Evolutionary conservation across 2,113 vertebrate species (phyloP), one percentile per base, ranked within the genome.

Genomic region (Mirounga angustirostris): DNA sequence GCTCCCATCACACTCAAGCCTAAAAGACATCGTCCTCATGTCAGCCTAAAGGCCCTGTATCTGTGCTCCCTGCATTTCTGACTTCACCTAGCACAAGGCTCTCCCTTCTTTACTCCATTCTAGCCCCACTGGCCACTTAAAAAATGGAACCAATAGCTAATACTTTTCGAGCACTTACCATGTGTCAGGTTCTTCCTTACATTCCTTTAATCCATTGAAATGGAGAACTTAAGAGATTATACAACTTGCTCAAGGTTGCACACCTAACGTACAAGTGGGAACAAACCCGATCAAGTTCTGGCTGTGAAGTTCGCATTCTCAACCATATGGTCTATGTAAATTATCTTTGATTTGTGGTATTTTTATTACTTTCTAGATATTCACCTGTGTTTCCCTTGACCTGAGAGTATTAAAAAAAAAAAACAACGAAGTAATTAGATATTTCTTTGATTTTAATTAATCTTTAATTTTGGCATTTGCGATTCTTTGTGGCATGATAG

Each of bases 401-500:
- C 50, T 40, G 40, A 54, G 7, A 26, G 56, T 52, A 74, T 59
- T 1, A 7, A 18, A 43, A 67, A 67, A 11, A 56, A 52, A 65
- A 46, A n/a, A 26, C 46, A 63, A 28, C 11, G 63, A 85, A 36
- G 21, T 69, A 59, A 86, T 63, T 65, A 54, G 13, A 12, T 19
- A 33, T 69, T 59, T 52, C n/a, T 59, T 90, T 43, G 56, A 54
- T 73, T 89, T 36, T 91, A 16, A 69, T 36, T 87, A 16, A 78
- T 15, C 40, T 93, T 81, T 43, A 59, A 59, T 74, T 97, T 76
- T 86, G 7, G 46, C 43, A n/a, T 46, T 33, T 80, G n/a, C 79
- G 50, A 67, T 52, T 92, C 40, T 74, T 61, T 76, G 26, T 59
- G 21, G 33, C 36, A 46, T 36, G 30, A 43, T 10, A 76, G 26